Conservation (phyloP, 1,140 invertebrate genomes). For the Drosophila pandora region DNA sequence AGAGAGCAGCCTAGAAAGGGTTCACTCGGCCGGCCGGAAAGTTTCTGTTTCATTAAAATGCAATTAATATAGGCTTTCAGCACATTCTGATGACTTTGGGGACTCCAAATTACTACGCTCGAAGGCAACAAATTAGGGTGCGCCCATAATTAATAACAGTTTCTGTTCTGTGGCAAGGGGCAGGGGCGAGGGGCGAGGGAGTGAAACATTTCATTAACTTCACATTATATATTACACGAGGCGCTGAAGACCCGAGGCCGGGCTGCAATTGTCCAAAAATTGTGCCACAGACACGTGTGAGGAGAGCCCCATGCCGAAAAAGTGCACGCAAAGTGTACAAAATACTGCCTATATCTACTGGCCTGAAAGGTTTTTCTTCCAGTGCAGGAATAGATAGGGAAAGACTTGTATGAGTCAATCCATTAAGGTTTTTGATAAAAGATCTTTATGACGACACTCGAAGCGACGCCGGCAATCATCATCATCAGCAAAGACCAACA, state of each 20-base stretch:
- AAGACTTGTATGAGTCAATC: slow-evolving; percentile 69
- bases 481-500: slow-evolving; percentile 63
- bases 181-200: neutral
- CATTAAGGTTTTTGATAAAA: slow-evolving; percentile 83
- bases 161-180: slow-evolving; percentile 44
- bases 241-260: slow-evolving; percentile 17
- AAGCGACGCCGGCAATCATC: slow-evolving; percentile 74
- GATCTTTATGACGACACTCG: slow-evolving; percentile 83
- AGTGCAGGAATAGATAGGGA: slow-evolving; percentile 22
- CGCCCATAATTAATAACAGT: slow-evolving; percentile 76
- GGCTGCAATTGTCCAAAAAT: slow-evolving; percentile 55
- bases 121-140: slow-evolving; percentile 64
- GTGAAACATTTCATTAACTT: slow-evolving; percentile 73
- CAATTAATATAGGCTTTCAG: slow-evolving; percentile 80
- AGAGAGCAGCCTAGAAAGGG: slow-evolving; percentile 33
- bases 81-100: slow-evolving; percentile 59
- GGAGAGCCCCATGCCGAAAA: slow-evolving; percentile 26
- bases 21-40: slow-evolving; percentile 7
- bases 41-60: slow-evolving; percentile 72
- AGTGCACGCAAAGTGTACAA: too few relatives aligned
- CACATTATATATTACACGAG: slow-evolving; percentile 58
- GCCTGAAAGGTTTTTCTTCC: slow-evolving; percentile 1
- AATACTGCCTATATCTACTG: neutral
- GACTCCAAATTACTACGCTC: slow-evolving; percentile 51
- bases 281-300: slow-evolving; percentile 54